A percentile compares a stretch with the other conserved stretches of the same genome.
Evolutionary conservation across 2,888 invertebrate species (phyloP).

Genomic region (Diarsia rubi): DNA sequence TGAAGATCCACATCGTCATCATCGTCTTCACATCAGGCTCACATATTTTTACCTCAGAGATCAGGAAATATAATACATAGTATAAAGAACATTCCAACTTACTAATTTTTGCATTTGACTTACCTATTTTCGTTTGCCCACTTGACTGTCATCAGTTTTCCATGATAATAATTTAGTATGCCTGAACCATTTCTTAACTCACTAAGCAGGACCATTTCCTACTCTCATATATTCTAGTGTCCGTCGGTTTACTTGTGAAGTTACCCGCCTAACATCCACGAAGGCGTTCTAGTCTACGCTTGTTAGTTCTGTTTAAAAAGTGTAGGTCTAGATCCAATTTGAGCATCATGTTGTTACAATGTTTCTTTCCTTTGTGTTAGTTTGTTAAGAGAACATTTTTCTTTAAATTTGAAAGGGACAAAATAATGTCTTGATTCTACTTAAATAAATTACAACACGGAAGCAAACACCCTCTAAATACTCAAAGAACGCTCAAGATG

Average conservation of each 20-base stretch:
- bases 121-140: background rate
- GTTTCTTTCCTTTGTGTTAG: background rate
- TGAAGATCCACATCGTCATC: no score
- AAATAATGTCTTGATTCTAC: background rate
- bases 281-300: background rate
- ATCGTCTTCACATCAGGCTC: background rate
- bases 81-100: background rate
- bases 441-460: background rate
- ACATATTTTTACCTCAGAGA: background rate
- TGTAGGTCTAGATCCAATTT: accelerated
- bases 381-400: background rate
- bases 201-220: background rate
- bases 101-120: background rate
- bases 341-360: background rate
- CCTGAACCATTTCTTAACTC: background rate
- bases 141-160: background rate
- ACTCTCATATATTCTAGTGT: background rate
- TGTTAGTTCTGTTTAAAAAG: background rate
- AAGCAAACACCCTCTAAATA: constrained; percentile 1
- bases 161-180: background rate
- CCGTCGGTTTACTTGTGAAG: background rate
- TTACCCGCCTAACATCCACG: background rate
- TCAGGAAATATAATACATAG: no score
- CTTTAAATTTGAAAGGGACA: background rate
- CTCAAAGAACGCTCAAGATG: constrained; percentile 3